Base-by-base conservation (phyloP, 1,140 invertebrate species). In the Oncopodura yosiiana region DNA sequence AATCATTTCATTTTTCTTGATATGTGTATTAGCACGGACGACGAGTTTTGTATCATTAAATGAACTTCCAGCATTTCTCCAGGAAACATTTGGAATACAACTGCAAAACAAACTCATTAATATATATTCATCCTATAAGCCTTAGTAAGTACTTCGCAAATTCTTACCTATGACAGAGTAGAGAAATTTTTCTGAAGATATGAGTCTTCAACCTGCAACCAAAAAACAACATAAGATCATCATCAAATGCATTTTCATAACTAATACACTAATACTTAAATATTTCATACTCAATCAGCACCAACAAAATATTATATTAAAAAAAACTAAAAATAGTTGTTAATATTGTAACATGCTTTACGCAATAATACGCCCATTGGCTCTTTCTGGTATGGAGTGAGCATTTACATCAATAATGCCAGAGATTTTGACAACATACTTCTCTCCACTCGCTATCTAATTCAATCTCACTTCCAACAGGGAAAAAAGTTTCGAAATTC, bases 351-450 rank as follows among this genome's bases (percentile, higher is more conserved):
- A 38, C 78, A n/a, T n/a, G n/a, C n/a, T n/a, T 66, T 81, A 89
- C 27, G 88, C 73, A 0, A 80, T 81, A 12, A 86, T 74, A 56
- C 81, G 74, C 0, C 79, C 74, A 1, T 80, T 81, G 61, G 82
- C 80, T 2, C 77, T 73, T 0, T 81, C 71, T 2, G 84, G 85
- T 0, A 87, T 78, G 69, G 87, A 84, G 65, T 88, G 85, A 0
- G 79, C 83, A 65, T 89, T 88, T 19, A 87, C 79, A 77, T 84
- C 66, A 16, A 88, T 63, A 53, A 87, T 82, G 0, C 85, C 86
- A 58, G 79, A 81, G 11, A 86, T 73, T 49, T 71, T 76, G 64
- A 82, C 75, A 27, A 89, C 82, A 62, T 86, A 81, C 1, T 84
- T 78, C 42, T 83, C 0, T 74, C 46, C 21, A 49, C 24, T 14